Conservation (phyloP, 1,140 invertebrate species). For the Lasioglossum baleicum region DNA sequence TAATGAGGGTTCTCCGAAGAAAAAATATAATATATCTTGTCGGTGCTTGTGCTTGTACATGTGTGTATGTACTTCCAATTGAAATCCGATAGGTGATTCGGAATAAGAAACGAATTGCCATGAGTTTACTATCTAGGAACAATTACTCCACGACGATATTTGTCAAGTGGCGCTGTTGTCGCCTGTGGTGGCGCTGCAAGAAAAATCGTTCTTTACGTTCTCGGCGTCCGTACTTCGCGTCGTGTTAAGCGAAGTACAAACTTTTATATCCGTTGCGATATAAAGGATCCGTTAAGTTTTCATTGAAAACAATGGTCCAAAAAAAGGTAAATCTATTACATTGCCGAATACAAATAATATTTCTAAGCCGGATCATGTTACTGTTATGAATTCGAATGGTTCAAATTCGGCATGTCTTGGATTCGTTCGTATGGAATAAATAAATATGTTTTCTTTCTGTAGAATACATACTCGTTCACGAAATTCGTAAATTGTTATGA, state of each 20-base stretch:
- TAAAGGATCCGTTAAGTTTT: slow-evolving; percentile 59
- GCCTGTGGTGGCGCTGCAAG: slow-evolving; percentile 12
- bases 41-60: no score
- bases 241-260: background rate
- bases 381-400: background rate
- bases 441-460: slow-evolving; percentile 31
- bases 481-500: background rate
- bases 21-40: no score
- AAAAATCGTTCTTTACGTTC: slow-evolving; percentile 39
- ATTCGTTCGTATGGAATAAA: background rate
- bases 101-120: background rate
- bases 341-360: slow-evolving; percentile 51
- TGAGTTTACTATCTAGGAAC: background rate
- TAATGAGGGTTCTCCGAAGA: no score
- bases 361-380: slow-evolving; percentile 36
- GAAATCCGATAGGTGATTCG: background rate
- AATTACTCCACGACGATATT: background rate
- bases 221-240: slow-evolving; percentile 23
- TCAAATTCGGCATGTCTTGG: slow-evolving; percentile 33
- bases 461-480: background rate
- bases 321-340: slow-evolving; percentile 68
- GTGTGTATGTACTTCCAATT: no score
- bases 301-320: slow-evolving; percentile 70
- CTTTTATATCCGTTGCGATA: slow-evolving; percentile 58
- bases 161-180: slow-evolving; percentile 21